Percentiles rank a stretch among this genome's conserved stretches.
These are phyloP conservation scores for Podotricha telesiphe DNA, from an alignment of 2,888 invertebrate species.

Conservation along the genomic window DNA sequence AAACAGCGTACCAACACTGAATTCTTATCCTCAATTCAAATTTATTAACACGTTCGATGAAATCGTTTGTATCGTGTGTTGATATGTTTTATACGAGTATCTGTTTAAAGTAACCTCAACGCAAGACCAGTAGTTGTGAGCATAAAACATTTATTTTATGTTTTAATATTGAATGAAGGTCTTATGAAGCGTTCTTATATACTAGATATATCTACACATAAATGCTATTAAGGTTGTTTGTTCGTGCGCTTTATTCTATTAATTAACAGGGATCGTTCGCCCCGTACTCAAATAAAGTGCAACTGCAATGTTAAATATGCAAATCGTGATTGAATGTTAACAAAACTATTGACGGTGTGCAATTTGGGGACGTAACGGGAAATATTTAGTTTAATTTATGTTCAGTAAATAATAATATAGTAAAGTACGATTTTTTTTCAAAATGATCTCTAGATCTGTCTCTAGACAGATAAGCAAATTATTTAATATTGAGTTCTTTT, in stretches of 20 bases:
- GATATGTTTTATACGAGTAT: not conserved
- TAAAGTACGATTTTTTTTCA: too few relatives aligned
- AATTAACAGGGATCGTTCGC: constrained; percentile 24
- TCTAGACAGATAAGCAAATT: too few relatives aligned
- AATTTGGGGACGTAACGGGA: not conserved
- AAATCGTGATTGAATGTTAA: constrained; percentile 22
- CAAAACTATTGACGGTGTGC: constrained; percentile 19
- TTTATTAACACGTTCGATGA: constrained; percentile 27
- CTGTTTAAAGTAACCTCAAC: constrained; percentile 2
- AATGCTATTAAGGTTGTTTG: constrained; percentile 15
- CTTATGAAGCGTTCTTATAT: constrained; percentile 1
- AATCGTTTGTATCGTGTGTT: constrained; percentile 1
- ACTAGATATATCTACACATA: constrained; percentile 12
- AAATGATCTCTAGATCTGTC: too few relatives aligned
- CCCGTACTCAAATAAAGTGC: constrained; percentile 22
- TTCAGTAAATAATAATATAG: not conserved
- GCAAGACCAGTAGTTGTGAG: not conserved
- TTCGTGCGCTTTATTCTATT: constrained; percentile 25
- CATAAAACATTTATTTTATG: constrained; percentile 13
- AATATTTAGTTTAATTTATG: not conserved
- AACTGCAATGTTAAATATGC: constrained; percentile 24
- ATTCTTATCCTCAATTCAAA: constrained; percentile 26
- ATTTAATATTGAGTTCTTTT: too few relatives aligned
- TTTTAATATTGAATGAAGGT: constrained; percentile 12
- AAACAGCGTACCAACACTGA: constrained; percentile 17